Evolutionary conservation across 2,797 vertebrate genomes (phyloP).

Genomic region (Gymnopithys bicolor): DNA sequence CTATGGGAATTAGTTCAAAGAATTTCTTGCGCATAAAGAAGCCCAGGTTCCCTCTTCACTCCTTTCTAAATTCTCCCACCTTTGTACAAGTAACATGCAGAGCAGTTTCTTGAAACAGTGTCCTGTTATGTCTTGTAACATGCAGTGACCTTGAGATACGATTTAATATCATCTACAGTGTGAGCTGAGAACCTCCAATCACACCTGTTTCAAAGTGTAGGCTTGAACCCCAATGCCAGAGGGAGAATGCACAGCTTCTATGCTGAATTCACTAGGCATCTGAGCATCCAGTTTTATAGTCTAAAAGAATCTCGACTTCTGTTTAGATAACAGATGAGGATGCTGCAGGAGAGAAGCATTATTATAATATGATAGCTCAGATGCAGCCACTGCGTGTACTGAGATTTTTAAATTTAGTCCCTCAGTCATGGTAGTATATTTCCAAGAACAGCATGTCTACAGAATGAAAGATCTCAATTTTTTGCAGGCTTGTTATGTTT

Average conservation of each 20-base stretch:
- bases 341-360: conserved; percentile 31
- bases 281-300: neutral
- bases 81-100: neutral
- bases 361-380: neutral
- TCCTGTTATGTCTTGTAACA: neutral
- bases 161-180: conserved; percentile 21
- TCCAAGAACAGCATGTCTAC: neutral
- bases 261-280: conserved; percentile 26
- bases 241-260: neutral
- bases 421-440: neutral
- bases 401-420: conserved; percentile 44
- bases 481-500: neutral
- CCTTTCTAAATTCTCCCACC: neutral
- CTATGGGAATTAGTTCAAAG: neutral
- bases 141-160: neutral
- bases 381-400: neutral
- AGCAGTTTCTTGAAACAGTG: neutral
- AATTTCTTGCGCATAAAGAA: neutral
- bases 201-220: neutral
- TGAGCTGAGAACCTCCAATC: neutral
- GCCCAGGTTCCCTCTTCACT: neutral
- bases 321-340: conserved; percentile 52
- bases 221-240: neutral
- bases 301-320: conserved; percentile 32
- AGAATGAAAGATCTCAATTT: neutral